A percentile compares a stretch with the other conserved stretches of the same genome.
Evolutionary conservation across 2,797 vertebrate species (phyloP).

Genomic region (Dallia pectoralis): DNA sequence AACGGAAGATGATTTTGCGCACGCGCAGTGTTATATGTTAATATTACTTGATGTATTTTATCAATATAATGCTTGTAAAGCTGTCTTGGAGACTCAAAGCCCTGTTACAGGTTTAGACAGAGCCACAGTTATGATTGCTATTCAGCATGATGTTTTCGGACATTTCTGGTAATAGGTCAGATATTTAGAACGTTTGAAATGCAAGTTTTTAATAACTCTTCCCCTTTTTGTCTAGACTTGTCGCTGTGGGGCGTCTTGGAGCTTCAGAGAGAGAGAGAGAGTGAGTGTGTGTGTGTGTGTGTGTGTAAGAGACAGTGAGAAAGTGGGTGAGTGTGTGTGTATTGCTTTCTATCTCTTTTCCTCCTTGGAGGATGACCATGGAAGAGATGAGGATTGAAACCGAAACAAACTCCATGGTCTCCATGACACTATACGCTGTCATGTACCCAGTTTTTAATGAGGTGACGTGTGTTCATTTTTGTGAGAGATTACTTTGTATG

Average conservation of each 20-base stretch:
- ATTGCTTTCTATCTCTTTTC: conserved; percentile 57
- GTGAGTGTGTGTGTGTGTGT: conserved; percentile 51
- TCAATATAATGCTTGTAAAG: too few relatives aligned
- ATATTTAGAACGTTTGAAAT: too few relatives aligned
- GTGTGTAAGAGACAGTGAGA: conserved; percentile 56
- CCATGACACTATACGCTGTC: conserved; percentile 97
- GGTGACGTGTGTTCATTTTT: conserved; percentile 65
- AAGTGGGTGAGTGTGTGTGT: conserved; percentile 76
- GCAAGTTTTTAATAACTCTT: not conserved
- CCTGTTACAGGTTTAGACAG: too few relatives aligned
- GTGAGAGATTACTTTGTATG: not conserved
- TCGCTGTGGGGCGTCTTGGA: conserved; percentile 50
- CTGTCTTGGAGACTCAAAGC: too few relatives aligned
- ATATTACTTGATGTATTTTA: too few relatives aligned
- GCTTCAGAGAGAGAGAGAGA: conserved; percentile 44
- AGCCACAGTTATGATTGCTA: too few relatives aligned
- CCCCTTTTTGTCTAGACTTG: conserved; percentile 38
- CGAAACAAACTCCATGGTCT: conserved; percentile 99
- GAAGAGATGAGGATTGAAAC: conserved; percentile 99
- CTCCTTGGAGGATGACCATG: conserved; percentile 99
- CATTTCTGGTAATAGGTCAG: too few relatives aligned
- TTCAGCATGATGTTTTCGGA: too few relatives aligned
- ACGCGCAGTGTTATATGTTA: too few relatives aligned
- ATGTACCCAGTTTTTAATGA: conserved; percentile 99
- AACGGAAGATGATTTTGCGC: too few relatives aligned